Conservation (phyloP, 1,140 invertebrate genomes). For the Portunus trituberculatus region DNA sequence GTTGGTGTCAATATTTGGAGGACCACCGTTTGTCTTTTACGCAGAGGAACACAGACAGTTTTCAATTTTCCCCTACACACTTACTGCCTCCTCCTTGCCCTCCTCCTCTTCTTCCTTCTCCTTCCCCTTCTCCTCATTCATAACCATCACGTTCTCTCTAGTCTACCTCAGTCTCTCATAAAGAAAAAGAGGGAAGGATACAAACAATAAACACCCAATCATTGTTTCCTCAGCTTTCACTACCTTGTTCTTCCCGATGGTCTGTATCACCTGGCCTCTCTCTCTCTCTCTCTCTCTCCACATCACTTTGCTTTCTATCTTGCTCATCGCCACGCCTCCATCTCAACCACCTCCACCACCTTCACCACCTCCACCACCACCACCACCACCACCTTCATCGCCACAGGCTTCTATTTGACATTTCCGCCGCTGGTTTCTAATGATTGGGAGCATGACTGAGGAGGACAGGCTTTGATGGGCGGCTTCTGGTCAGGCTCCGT, state of each 20-base stretch:
- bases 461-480: neutral
- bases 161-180: neutral
- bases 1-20: conserved; percentile 66
- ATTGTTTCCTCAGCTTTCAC: neutral
- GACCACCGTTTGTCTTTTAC: conserved; percentile 63
- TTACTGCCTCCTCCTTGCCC: neutral
- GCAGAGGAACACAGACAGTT: conserved; percentile 41
- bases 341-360: conserved; percentile 8
- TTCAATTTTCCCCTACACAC: neutral
- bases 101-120: neutral
- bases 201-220: neutral
- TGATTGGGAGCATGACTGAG: neutral
- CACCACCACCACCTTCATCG: neutral
- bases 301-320: neutral
- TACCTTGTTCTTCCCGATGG: neutral
- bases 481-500: neutral
- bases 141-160: neutral
- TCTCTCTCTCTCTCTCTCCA: neutral
- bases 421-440: neutral
- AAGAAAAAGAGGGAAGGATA: neutral
- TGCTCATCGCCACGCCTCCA: neutral
- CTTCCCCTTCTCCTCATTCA: neutral
- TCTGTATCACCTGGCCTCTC: neutral
- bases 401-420: neutral
- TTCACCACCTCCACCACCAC: neutral